phyloP scores from a whole-genome alignment of 1,140 invertebrate species.

The Andricus grossulariae region DNA sequence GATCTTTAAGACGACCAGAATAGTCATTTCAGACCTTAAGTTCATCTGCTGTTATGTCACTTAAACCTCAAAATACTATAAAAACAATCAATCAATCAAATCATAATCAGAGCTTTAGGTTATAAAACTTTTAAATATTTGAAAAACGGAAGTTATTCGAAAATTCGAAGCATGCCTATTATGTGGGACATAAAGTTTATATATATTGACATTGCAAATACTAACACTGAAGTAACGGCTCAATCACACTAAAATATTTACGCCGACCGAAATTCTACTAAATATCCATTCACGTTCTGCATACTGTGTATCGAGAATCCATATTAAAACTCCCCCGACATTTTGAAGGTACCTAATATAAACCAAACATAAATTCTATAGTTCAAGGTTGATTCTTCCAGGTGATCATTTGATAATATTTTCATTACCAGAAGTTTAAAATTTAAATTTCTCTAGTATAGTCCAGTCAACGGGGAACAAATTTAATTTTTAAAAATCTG shows the following conservation, averaged over 20 bases:
- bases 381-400: constrained; percentile 3
- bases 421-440: too few relatives aligned
- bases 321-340: constrained; percentile 4
- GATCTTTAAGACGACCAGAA: constrained; percentile 53
- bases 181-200: background rate
- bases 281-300: constrained; percentile 22
- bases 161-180: too few relatives aligned
- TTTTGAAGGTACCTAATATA: constrained; percentile 2
- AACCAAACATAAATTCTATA: background rate
- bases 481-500: too few relatives aligned
- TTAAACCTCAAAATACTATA: background rate
- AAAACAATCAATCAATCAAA: background rate
- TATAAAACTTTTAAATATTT: too few relatives aligned
- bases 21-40: constrained; percentile 53
- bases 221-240: background rate
- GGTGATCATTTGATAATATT: too few relatives aligned
- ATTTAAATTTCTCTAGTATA: too few relatives aligned
- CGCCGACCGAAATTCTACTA: constrained; percentile 7
- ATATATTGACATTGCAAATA: background rate
- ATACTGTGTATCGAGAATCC: constrained; percentile 6
- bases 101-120: too few relatives aligned
- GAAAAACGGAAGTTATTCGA: background rate
- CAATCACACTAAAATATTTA: constrained; percentile 25
- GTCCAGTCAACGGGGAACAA: too few relatives aligned
- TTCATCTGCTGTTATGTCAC: constrained; percentile 14